phyloP scores from a whole-genome alignment of 2,797 vertebrate species.

The Spinibarbus caldwelli region DNA sequence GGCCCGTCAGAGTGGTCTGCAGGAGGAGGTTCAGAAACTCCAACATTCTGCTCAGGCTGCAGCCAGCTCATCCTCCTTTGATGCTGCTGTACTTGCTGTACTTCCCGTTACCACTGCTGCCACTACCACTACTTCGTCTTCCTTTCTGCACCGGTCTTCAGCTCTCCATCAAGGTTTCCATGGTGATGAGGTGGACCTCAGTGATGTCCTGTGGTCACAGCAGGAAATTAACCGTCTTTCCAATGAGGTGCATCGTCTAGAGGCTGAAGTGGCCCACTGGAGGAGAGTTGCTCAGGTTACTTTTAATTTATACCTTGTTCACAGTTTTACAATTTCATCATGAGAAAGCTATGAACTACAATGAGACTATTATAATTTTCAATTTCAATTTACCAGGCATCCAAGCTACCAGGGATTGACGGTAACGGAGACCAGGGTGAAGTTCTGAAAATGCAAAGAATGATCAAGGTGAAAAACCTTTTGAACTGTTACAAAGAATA shows the following conservation, averaged over 20 bases:
- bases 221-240: constrained; percentile 97
- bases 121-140: constrained; percentile 71
- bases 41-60: constrained; percentile 79
- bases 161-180: constrained; percentile 82
- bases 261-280: constrained; percentile 91
- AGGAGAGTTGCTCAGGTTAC: constrained; percentile 78
- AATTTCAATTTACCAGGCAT: constrained; percentile 75
- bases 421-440: constrained; percentile 84
- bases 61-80: constrained; percentile 55
- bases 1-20: constrained; percentile 88
- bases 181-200: constrained; percentile 91
- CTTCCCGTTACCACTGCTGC: constrained; percentile 70
- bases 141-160: constrained; percentile 75
- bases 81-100: constrained; percentile 66
- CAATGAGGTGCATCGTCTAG: constrained; percentile 86
- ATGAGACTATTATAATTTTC: background rate
- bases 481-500: background rate
- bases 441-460: constrained; percentile 86
- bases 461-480: constrained; percentile 83
- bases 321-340: background rate
- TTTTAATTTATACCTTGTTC: too few species aligned
- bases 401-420: constrained; percentile 76
- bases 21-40: constrained; percentile 89
- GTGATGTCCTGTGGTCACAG: constrained; percentile 93
- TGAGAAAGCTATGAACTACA: background rate